Percentiles rank a stretch among this genome's conserved stretches.
Conservation (phyloP, 1,140 invertebrate species). For the Drosophila albomicans region DNA sequence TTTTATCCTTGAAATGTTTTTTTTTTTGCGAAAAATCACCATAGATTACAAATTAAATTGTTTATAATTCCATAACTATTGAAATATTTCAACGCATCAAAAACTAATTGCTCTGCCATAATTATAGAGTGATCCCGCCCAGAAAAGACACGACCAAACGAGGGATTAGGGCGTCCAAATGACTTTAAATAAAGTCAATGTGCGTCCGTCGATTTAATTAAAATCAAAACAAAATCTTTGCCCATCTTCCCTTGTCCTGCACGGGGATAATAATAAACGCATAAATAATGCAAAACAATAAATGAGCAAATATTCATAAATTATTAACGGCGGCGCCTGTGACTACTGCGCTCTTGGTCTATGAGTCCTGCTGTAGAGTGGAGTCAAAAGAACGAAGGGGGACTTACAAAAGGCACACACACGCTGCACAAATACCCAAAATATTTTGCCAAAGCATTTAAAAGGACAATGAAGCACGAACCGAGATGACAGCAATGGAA, state of each 20-base stretch:
- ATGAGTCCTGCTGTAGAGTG: conserved; percentile 6
- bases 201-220: conserved; percentile 78
- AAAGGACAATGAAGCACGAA: conserved; percentile 81
- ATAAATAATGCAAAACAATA: conserved; percentile 83
- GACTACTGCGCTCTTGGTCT: conserved; percentile 20
- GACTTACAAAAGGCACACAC: conserved; percentile 51
- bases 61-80: not conserved
- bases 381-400: not conserved
- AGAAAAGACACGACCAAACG: conserved; percentile 1
- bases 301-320: conserved; percentile 83
- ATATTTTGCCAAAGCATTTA: conserved; percentile 82
- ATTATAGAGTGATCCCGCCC: conserved; percentile 5
- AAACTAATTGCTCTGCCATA: conserved; percentile 22
- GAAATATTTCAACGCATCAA: not conserved
- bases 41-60: not conserved
- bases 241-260: conserved; percentile 35
- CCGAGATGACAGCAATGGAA: conserved; percentile 55
- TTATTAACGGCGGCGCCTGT: conserved; percentile 65
- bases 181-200: conserved; percentile 76
- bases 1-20: too few relatives aligned
- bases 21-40: not conserved
- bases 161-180: conserved; percentile 66
- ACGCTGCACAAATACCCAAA: conserved; percentile 72
- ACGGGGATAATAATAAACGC: conserved; percentile 71
- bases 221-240: conserved; percentile 80